Base-by-base conservation (phyloP, 2,113 vertebrate species). In the Calyptomena viridis region DNA sequence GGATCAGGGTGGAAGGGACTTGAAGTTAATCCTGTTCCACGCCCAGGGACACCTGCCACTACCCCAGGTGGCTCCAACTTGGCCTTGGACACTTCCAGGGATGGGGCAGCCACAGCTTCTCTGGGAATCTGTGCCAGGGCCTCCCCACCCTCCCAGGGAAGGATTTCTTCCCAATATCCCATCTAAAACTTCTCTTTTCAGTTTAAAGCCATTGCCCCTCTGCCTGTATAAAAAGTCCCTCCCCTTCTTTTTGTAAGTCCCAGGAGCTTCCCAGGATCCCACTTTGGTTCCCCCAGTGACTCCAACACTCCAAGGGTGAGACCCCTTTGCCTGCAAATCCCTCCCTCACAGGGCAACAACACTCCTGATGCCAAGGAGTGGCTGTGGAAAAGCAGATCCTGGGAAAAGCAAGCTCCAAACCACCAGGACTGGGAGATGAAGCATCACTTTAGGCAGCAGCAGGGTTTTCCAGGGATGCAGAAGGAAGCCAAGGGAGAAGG, bases 301-400 rank as follows among this genome's bases (percentile, higher is more conserved):
- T n/a, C n/a, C n/a, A n/a, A n/a, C n/a, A n/a, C n/a, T n/a, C n/a
- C n/a, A n/a, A 14, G n/a, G 19, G 19, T 0, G 5, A 64, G 11
- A 15, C 6, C 19, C 39, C 21, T 68, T 16, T 3, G 74, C 42
- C 71, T 77, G 31, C 35, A 39, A 35, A 46, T 2, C n/a, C n/a
- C 66, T 37, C 40, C 59, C 68, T 13, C 42, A 18, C 8, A 3
- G 46, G 12, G 10, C 55, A 59, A 9, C 25, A 23, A 9, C 46
- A 18, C 13, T 2, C 49, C 62, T 23, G 46, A 5, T 4, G 8
- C 4, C 14, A 35, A 0, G 30, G 35, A 14, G 18, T 2, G 35
- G 11, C 27, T 15, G 58, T 15, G 58, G 59, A 31, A 72, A 30
- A 81, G n/a, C 79, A 77, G 42, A 31, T 22, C 40, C 80, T 0